These are phyloP conservation scores for Agapetus fuscipes DNA, from an alignment of 2,888 invertebrate species.

Conservation along the genomic window DNA sequence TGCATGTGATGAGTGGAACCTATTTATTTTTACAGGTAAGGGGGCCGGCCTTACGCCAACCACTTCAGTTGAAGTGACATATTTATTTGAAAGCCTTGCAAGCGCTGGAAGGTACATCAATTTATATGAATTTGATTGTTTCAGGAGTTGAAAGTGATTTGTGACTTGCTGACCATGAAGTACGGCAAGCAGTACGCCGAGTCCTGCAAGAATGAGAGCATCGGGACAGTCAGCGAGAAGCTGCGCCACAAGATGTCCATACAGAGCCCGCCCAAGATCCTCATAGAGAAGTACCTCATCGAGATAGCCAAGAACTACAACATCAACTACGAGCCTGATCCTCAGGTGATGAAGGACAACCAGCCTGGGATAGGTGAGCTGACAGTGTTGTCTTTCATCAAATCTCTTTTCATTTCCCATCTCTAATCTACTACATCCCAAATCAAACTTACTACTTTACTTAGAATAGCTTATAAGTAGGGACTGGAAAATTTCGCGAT, in stretches of 20 bases:
- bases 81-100: too few relatives aligned
- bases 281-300: constrained; percentile 88
- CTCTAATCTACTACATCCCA: too few relatives aligned
- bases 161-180: constrained; percentile 80
- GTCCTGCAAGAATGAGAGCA: constrained; percentile 72
- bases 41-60: too few relatives aligned
- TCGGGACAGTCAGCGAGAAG: constrained; percentile 80
- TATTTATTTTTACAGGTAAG: too few relatives aligned
- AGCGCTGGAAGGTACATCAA: too few relatives aligned
- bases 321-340: constrained; percentile 91
- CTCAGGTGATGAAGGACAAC: constrained; percentile 77
- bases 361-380: constrained; percentile 33
- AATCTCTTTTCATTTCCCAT: too few relatives aligned
- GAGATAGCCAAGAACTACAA: constrained; percentile 96
- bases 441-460: too few relatives aligned
- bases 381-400: too few relatives aligned
- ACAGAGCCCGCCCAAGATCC: constrained; percentile 88
- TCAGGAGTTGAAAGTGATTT: constrained; percentile 65
- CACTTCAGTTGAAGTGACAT: too few relatives aligned
- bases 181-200: constrained; percentile 93
- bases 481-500: too few relatives aligned
- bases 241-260: constrained; percentile 88
- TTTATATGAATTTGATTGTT: constrained; percentile 13
- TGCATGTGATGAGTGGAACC: too few relatives aligned
- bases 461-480: too few relatives aligned